phyloP scores from a whole-genome alignment of 1,140 invertebrate species.

The Semibalanus balanoides region DNA sequence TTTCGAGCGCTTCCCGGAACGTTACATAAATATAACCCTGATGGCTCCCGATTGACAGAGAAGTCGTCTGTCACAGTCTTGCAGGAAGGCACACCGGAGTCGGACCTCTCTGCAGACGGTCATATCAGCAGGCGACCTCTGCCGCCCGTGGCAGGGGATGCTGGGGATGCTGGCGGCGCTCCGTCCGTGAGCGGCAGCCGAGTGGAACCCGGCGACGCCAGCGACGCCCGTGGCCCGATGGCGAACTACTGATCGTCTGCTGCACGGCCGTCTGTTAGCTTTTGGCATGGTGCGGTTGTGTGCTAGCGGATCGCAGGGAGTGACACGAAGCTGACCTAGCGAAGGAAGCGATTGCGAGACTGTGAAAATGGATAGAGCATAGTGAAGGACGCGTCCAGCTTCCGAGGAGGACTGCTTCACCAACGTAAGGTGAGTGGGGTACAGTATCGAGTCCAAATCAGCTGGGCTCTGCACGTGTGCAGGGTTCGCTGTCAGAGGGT shows the following conservation, averaged over 20 bases:
- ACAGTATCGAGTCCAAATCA: not conserved
- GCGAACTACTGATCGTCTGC: not conserved
- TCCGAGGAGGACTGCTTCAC: not conserved
- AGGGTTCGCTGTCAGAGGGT: not conserved
- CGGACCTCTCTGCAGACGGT: no score
- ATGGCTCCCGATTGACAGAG: no score
- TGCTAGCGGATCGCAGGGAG: not conserved
- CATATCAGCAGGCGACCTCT: no score
- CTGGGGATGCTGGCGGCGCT: no score
- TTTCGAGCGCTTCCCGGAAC: no score
- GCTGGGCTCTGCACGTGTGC: not conserved
- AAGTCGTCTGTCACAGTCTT: no score
- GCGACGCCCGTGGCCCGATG: no score
- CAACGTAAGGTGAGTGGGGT: not conserved
- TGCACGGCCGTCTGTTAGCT: not conserved
- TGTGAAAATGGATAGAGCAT: not conserved
- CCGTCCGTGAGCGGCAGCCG: no score
- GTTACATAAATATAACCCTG: no score
- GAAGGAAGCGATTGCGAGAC: not conserved
- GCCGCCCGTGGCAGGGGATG: no score
- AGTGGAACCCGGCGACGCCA: not conserved
- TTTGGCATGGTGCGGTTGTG: not conserved
- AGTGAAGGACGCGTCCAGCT: not conserved
- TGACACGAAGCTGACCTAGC: not conserved
- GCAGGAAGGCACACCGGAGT: no score